These are phyloP conservation scores for Drosophila incognita DNA, from an alignment of 2,888 invertebrate genomes.

Conservation along the genomic window DNA sequence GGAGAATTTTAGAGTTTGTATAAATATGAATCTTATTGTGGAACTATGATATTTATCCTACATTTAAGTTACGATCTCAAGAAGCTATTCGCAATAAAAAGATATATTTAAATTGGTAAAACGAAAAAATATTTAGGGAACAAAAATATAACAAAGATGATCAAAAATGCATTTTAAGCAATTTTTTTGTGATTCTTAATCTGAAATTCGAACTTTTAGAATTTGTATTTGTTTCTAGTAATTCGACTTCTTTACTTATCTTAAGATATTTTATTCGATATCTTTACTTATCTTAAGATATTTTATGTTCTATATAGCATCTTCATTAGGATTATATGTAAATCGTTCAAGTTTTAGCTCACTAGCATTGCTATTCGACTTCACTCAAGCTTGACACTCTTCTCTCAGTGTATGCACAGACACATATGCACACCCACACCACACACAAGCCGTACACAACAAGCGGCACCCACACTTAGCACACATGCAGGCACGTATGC, in stretches of 20 bases:
- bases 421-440: constrained; percentile 12
- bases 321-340: neutral
- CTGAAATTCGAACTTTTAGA: neutral
- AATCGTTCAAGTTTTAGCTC: neutral
- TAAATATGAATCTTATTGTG: neutral
- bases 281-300: neutral
- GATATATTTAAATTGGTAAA: neutral
- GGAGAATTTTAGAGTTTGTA: neutral
- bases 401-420: constrained; percentile 21
- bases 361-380: neutral
- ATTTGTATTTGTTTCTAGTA: neutral
- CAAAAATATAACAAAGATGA: no score
- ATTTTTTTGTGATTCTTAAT: neutral
- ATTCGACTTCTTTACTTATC: neutral
- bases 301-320: neutral
- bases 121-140: fast-evolving
- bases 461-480: constrained; percentile 4
- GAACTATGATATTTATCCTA: neutral
- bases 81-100: neutral
- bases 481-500: constrained; percentile 51
- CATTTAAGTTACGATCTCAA: neutral
- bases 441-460: constrained; percentile 1
- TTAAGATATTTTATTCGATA: neutral
- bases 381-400: constrained; percentile 1
- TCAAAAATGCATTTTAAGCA: neutral